These are phyloP conservation scores for Caloenas nicobarica DNA, from an alignment of 2,113 vertebrate species.

Conservation along the genomic window DNA sequence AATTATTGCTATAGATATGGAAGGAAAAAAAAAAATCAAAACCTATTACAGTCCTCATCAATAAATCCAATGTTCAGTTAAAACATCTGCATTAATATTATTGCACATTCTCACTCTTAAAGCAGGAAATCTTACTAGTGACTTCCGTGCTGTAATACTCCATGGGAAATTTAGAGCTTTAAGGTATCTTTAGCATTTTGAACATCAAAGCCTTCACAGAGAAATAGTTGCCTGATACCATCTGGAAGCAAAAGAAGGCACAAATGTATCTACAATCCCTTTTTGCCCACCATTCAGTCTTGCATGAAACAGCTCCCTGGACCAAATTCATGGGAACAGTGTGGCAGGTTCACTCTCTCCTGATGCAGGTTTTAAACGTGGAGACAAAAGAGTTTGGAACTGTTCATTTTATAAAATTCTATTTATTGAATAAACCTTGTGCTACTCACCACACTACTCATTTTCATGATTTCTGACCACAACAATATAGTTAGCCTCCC, in stretches of 20 bases:
- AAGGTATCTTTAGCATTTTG: not conserved
- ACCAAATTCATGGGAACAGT: accelerated
- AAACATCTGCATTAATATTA: not conserved
- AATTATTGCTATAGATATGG: not conserved
- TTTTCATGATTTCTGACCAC: not conserved
- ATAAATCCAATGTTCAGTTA: not conserved
- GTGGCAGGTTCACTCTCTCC: accelerated
- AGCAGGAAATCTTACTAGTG: not conserved
- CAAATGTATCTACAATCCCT: not conserved
- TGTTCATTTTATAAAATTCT: not conserved
- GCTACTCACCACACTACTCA: not conserved
- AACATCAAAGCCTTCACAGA: not conserved
- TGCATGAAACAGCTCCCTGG: not conserved
- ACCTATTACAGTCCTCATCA: not conserved
- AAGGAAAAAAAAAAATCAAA: not conserved
- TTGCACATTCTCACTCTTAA: not conserved
- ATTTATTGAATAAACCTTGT: not conserved
- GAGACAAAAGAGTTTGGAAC: not conserved
- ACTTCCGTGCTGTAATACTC: not conserved
- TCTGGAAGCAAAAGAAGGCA: not conserved
- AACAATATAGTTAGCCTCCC: not conserved
- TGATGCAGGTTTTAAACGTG: not conserved
- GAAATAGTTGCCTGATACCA: not conserved
- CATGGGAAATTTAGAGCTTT: not conserved
- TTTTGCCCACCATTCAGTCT: not conserved